phyloP scores from a whole-genome alignment of 1,140 invertebrate genomes.

The Drosophila oshimai region DNA sequence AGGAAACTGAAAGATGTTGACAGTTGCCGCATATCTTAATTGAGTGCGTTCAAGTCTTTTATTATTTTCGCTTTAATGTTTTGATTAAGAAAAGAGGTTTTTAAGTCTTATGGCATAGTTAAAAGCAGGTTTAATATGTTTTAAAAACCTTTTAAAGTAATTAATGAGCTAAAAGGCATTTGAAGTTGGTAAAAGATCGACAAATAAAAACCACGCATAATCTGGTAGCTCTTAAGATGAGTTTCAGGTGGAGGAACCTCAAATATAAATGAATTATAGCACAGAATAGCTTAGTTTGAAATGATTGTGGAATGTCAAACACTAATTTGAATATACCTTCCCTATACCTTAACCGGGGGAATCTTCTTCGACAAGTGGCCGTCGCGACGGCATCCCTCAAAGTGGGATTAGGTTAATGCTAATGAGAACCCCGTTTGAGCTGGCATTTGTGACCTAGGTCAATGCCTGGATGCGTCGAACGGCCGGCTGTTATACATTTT shows the following conservation, averaged over 20 bases:
- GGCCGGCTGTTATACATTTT: constrained; percentile 45
- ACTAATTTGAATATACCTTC: background rate
- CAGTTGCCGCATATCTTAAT: constrained; percentile 6
- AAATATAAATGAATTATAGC: no score
- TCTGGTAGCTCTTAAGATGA: no score
- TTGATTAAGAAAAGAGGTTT: background rate
- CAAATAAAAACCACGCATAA: no score
- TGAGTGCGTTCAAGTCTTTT: constrained; percentile 15
- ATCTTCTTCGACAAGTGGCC: constrained; percentile 12
- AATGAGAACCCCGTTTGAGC: constrained; percentile 25
- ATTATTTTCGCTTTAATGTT: constrained; percentile 14
- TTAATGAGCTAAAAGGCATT: background rate
- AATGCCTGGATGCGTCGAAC: constrained; percentile 40
- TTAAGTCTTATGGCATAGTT: background rate
- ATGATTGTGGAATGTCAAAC: background rate
- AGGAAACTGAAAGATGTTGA: constrained; percentile 15
- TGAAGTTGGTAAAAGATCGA: no score
- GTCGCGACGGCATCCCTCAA: constrained; percentile 7
- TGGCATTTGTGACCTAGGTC: constrained; percentile 54
- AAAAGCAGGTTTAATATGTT: background rate
- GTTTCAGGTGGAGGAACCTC: no score
- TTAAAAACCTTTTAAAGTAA: background rate
- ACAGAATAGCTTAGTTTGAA: background rate
- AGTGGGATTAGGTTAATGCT: constrained; percentile 28
- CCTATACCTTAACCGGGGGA: constrained; percentile 24